phyloP scores from a whole-genome alignment of 2,113 vertebrate species.

The Hipposideros armiger region DNA sequence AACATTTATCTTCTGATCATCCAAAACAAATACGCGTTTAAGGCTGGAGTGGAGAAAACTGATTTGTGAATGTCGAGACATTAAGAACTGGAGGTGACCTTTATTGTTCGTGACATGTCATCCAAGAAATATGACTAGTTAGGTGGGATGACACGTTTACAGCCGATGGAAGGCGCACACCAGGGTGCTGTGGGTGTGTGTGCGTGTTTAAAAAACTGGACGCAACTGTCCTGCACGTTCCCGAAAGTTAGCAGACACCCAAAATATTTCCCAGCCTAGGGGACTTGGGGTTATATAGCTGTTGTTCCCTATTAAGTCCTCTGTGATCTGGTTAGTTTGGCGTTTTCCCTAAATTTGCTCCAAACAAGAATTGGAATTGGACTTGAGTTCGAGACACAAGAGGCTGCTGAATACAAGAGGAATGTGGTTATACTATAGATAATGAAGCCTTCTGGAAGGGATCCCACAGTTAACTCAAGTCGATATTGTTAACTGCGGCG shows the following conservation, averaged over 20 bases:
- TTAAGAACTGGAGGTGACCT: background rate
- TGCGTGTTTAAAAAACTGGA: background rate
- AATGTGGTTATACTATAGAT: conserved; percentile 63
- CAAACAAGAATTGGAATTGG: conserved; percentile 34
- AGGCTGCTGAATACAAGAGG: conserved; percentile 46
- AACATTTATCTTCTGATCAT: conserved; percentile 35
- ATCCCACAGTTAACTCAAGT: conserved; percentile 61
- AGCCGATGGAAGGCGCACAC: background rate
- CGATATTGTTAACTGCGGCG: conserved; percentile 2
- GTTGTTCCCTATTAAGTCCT: background rate
- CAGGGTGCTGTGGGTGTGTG: background rate
- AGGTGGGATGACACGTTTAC: background rate
- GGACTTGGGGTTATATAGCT: conserved; percentile 45
- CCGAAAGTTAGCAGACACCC: conserved; percentile 41
- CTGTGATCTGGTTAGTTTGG: conserved; percentile 40
- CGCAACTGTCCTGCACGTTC: background rate
- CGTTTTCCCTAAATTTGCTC: conserved; percentile 69
- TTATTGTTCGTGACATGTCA: background rate
- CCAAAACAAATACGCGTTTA: conserved; percentile 58
- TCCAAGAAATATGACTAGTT: background rate
- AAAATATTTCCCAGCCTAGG: background rate
- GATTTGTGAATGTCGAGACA: conserved; percentile 14
- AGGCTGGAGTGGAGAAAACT: background rate
- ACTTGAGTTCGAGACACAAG: background rate
- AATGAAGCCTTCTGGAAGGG: conserved; percentile 71